phyloP scores from a whole-genome alignment of 2,888 invertebrate species.

The Ctena decussata region DNA sequence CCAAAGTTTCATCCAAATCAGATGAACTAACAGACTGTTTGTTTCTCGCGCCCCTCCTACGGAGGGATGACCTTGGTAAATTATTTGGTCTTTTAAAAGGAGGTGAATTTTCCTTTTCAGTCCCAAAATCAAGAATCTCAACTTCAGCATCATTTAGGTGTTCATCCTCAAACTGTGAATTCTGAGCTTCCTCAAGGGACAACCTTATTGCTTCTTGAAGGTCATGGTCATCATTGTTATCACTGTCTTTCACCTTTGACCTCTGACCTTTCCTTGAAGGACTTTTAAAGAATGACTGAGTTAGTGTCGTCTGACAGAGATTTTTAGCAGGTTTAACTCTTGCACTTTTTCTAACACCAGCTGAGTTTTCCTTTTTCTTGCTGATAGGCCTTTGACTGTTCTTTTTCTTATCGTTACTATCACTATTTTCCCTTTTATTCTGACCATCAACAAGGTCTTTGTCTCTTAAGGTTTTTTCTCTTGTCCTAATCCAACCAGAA shows the following conservation, averaged over 20 bases:
- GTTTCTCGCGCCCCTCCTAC: background rate
- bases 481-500: background rate
- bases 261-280: constrained; percentile 22
- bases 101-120: constrained; percentile 3
- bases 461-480: background rate
- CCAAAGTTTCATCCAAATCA: constrained; percentile 55
- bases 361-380: background rate
- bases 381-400: background rate
- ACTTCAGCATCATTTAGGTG: background rate
- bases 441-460: background rate
- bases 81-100: background rate
- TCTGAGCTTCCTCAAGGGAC: constrained; percentile 46
- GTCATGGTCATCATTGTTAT: constrained; percentile 39
- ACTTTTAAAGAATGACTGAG: constrained; percentile 66
- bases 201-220: constrained; percentile 58
- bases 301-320: constrained; percentile 69
- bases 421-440: background rate
- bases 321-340: constrained; percentile 15
- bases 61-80: background rate
- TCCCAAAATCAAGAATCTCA: background rate
- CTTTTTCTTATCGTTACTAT: background rate
- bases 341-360: constrained; percentile 7
- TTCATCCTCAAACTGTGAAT: constrained; percentile 2
- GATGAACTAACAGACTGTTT: background rate
- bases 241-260: background rate